Base-by-base conservation (phyloP, 1,140 invertebrate genomes). In the Eubasilissa regina region DNA sequence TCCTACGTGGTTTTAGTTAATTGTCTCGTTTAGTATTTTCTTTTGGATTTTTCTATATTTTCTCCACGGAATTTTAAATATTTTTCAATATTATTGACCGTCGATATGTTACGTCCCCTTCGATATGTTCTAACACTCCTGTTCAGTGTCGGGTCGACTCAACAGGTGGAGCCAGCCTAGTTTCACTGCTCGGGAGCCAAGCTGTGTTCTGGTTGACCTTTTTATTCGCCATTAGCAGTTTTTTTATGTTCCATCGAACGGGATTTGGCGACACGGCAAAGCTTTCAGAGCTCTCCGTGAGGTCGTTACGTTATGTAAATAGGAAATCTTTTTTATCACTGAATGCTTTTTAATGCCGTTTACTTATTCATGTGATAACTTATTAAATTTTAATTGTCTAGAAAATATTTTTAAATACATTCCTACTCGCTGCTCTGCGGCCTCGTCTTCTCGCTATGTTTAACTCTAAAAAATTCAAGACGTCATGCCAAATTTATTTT, bases 91-190 rank as follows among this genome's bases (percentile, higher is more conserved):
- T 6, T 35, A 6, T 35, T 35, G 25, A 35, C 25, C 25, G 1
- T 35, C 25, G 25, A 35, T 35, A 1, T 35, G 25, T 35, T 35
- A 35, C 25, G 25, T 35, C n/a, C 17, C 17, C 53, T n/a, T 56
- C 1, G 53, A 8, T n/a, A 15, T 56, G n/a, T 56, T 15, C 53
- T 56, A 17, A 56, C n/a, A 56, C 7, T 4, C n/a, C 1, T 6
- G 8, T 58, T 58, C 17, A 58, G 17, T 58, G 9, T 21, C 11
- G 17, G n/a, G 19, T 35, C 35, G 25, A 43, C 25, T 64, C 60
- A 64, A 64, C 60, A 64, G 60, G 60, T 64, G 60, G 60, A 64
- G 35, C 60, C 60, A 45, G 60, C 9, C 3, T 35, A n/a, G 60
- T 35, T 64, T 64, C n/a, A 35, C 21, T 62, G 17, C 10, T 66